A percentile compares a stretch with the other conserved stretches of the same genome.
phyloP scores from a whole-genome alignment of 2,797 vertebrate species.

The Sphenopsis melanotis region DNA sequence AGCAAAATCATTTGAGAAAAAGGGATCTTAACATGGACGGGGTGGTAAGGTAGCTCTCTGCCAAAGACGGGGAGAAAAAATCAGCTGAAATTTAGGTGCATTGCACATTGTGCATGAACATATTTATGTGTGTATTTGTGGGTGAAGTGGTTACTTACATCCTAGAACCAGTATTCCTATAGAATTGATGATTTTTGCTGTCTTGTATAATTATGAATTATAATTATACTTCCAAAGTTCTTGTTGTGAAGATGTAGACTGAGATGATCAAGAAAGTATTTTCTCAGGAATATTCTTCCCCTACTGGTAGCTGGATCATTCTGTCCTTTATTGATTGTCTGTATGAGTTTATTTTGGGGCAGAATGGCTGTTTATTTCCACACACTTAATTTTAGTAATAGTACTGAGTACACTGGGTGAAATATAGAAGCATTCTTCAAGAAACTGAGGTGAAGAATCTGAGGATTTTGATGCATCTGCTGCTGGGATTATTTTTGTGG shows the following conservation, averaged over 20 bases:
- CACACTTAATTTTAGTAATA: not conserved
- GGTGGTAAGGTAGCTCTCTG: not conserved
- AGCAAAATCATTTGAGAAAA: not conserved
- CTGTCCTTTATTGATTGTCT: not conserved
- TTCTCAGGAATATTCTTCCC: not conserved
- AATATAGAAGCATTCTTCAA: not conserved
- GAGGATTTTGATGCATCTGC: not conserved
- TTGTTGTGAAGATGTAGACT: not conserved
- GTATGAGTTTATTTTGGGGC: not conserved
- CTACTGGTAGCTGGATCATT: not conserved
- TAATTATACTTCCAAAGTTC: not conserved
- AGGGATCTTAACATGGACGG: not conserved
- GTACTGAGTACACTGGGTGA: not conserved
- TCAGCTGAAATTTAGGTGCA: not conserved
- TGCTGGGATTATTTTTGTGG: not conserved
- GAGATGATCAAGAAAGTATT: not conserved
- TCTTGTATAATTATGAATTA: not conserved
- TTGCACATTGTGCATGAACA: rapidly evolving
- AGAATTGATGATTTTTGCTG: not conserved
- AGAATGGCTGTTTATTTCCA: not conserved
- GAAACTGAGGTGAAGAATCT: not conserved
- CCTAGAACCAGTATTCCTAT: not conserved
- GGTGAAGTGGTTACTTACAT: not conserved
- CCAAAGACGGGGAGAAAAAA: not conserved
- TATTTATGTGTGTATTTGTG: not conserved